A percentile compares a stretch with the other conserved stretches of the same genome.
phyloP scores from a whole-genome alignment of 2,113 vertebrate species.

The Platycercus adscitus region DNA sequence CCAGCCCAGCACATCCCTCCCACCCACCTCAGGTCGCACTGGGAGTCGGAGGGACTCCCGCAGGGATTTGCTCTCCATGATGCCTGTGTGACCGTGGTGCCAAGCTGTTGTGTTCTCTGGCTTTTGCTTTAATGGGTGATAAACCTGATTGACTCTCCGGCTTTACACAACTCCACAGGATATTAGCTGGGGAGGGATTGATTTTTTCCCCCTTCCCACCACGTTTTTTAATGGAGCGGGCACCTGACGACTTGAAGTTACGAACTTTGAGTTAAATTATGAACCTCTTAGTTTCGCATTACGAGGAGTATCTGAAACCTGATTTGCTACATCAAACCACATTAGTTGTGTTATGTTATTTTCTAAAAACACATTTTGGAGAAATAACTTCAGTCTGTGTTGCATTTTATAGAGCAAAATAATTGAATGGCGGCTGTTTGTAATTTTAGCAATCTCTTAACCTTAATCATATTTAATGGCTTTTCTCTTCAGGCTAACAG shows the following conservation, averaged over 20 bases:
- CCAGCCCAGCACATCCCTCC: background rate
- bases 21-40: background rate
- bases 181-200: slow-evolving; percentile 60
- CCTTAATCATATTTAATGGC: slow-evolving; percentile 88
- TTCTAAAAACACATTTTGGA: slow-evolving; percentile 84
- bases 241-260: slow-evolving; percentile 68
- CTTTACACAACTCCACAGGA: slow-evolving; percentile 49
- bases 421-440: slow-evolving; percentile 87
- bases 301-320: slow-evolving; percentile 76
- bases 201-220: slow-evolving; percentile 10
- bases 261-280: slow-evolving; percentile 78
- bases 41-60: background rate
- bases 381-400: slow-evolving; percentile 83
- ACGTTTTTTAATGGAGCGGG: slow-evolving; percentile 40
- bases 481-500: slow-evolving; percentile 86
- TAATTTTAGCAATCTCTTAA: slow-evolving; percentile 88
- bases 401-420: slow-evolving; percentile 85
- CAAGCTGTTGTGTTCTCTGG: slow-evolving; percentile 34
- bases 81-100: background rate
- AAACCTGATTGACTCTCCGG: slow-evolving; percentile 71
- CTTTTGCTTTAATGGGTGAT: slow-evolving; percentile 66
- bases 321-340: slow-evolving; percentile 81
- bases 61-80: slow-evolving; percentile 8
- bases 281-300: slow-evolving; percentile 78
- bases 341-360: slow-evolving; percentile 83